These are phyloP conservation scores for Stenchaetothrips biformis DNA, from an alignment of 2,888 invertebrate species.

Conservation along the genomic window DNA sequence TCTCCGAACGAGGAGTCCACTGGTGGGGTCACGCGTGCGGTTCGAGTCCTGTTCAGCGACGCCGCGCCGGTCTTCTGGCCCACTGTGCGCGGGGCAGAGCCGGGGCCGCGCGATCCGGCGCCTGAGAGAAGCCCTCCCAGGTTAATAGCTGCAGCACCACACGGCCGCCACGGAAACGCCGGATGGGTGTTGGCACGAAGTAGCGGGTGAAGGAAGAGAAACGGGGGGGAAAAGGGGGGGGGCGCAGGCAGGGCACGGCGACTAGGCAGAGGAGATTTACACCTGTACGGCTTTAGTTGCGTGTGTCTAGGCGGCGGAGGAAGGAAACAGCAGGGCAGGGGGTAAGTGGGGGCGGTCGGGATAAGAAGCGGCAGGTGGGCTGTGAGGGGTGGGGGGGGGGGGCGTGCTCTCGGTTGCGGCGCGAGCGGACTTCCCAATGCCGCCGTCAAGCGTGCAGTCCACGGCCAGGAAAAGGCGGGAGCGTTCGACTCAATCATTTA, in stretches of 20 bases:
- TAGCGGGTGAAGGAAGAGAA: no score
- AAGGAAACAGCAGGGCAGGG: no score
- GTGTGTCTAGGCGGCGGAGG: background rate
- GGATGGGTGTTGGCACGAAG: no score
- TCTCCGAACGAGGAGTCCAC: no score
- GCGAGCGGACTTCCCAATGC: background rate
- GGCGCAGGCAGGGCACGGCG: background rate
- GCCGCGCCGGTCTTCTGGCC: no score
- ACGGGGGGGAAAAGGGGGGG: background rate
- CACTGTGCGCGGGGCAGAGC: no score
- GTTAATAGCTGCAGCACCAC: background rate
- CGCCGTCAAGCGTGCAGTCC: no score
- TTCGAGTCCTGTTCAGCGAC: no score
- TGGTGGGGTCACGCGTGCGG: no score
- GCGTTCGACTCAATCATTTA: no score
- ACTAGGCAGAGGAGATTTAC: background rate
- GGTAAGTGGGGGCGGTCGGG: background rate
- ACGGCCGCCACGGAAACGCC: background rate
- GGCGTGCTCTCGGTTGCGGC: background rate
- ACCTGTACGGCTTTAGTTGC: background rate
- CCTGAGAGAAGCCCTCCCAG: background rate
- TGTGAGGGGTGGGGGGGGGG: background rate
- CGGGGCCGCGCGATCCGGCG: no score
- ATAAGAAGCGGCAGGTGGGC: background rate
- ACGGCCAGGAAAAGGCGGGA: no score